A percentile compares a stretch with the other conserved stretches of the same genome.
phyloP scores from a whole-genome alignment of 1,140 invertebrate species.

The Ostrea denselamellosa region DNA sequence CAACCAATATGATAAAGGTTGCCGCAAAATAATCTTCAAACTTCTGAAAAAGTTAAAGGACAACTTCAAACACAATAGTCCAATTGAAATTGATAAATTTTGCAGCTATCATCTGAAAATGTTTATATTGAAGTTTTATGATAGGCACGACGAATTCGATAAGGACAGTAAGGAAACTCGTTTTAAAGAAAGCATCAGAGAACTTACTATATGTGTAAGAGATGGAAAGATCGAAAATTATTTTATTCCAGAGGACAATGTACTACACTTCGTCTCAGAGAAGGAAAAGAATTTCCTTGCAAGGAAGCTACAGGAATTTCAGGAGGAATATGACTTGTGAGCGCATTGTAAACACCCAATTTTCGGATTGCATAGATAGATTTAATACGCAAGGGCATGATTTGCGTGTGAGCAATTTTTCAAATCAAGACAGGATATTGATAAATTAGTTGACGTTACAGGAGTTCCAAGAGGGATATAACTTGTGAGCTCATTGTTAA shows the following conservation, averaged over 20 bases:
- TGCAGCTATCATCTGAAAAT: constrained; percentile 46
- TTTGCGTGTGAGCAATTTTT: no score
- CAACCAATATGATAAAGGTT: constrained; percentile 2
- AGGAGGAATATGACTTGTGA: not conserved
- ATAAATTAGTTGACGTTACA: no score
- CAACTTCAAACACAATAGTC: constrained; percentile 20
- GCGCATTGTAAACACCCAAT: no score
- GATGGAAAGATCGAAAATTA: constrained; percentile 35
- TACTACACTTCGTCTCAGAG: constrained; percentile 9
- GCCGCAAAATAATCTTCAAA: constrained; percentile 44
- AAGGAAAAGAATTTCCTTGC: not conserved
- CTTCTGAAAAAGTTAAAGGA: constrained; percentile 36
- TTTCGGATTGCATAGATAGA: no score
- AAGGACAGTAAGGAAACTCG: not conserved
- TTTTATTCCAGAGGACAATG: constrained; percentile 43
- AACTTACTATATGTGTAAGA: not conserved
- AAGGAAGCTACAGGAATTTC: not conserved
- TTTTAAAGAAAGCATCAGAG: not conserved
- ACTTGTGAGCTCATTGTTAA: no score
- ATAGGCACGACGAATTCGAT: not conserved
- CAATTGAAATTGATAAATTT: constrained; percentile 43
- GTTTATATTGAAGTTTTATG: constrained; percentile 46
- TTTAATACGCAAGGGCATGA: no score
- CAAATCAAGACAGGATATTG: no score
- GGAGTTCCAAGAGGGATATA: no score